Evolutionary conservation across 2,113 vertebrate species (phyloP), one percentile per base, ranked within the genome.

Genomic region (Panthera uncia): DNA sequence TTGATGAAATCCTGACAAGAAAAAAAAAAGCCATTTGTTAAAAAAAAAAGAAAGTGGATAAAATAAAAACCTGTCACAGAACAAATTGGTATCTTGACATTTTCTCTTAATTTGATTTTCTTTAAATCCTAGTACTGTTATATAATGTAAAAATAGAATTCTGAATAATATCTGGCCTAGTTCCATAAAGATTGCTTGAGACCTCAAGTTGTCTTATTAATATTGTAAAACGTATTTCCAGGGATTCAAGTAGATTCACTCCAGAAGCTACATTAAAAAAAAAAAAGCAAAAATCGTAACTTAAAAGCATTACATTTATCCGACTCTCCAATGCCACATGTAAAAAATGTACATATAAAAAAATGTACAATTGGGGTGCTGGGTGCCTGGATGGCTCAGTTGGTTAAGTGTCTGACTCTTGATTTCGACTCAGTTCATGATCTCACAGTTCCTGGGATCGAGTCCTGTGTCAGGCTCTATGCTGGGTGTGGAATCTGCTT

Each of bases 161-260:
- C 83, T 96, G 23, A 52, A 29, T 48, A 36, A 80, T 88, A 31
- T 63, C 21, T 89, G 41, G 8, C 19, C 19, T 83, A 4, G 19
- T 69, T 97, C 63, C 29, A 14, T 93, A 68, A 97, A 71, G 41
- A 96, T 21, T 82, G 19, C 45, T 18, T 80, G 31, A 97, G 38
- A 95, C 2, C 4, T 48, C 94, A 79, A 95, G 87, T 92, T 95
- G 15, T 89, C 81, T 36, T 97, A 82, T 88, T 97, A 93, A 96
- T 94, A 94, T 61, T 86, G 7, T 31, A 95, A 83, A 94, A 82
- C 65, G 41, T 97, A 71, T 82, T 94, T 16, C 27, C 52, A 90
- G n/a, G 93, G 13, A 65, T 88, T 95, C 91, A 61, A 92, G n/a
- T 91, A 19, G 61, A 76, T 82, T 92, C 45, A 66, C 7, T 94